phyloP scores from a whole-genome alignment of 2,888 invertebrate species.

The Sepioteuthis lessoniana region DNA sequence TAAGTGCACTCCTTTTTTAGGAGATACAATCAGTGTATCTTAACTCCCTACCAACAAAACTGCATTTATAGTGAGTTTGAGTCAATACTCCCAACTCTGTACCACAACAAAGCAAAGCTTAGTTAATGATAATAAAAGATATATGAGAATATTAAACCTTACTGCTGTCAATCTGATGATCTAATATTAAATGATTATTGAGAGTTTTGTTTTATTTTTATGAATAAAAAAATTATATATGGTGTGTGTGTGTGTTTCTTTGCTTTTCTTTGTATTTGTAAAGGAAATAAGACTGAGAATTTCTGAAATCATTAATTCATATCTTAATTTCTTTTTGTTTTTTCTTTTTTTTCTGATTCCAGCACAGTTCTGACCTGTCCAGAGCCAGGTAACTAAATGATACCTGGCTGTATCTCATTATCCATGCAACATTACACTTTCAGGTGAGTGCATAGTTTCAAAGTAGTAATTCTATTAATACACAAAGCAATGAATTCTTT shows the following conservation, averaged over 20 bases:
- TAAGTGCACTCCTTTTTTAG: too few species aligned
- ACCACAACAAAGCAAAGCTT: too few species aligned
- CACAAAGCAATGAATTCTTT: not conserved
- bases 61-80: too few species aligned
- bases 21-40: too few species aligned
- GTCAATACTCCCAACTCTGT: too few species aligned
- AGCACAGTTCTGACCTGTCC: not conserved
- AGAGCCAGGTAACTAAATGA: not conserved
- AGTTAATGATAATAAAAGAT: too few species aligned
- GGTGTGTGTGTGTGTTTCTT: too few species aligned
- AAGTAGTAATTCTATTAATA: not conserved
- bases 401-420: not conserved
- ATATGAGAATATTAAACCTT: not conserved
- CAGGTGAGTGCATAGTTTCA: not conserved
- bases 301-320: not conserved
- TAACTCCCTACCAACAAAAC: too few species aligned
- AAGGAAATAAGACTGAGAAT: not conserved
- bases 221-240: not conserved
- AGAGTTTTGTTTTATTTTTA: not conserved
- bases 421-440: not conserved
- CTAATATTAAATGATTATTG: not conserved
- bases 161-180: not conserved
- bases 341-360: not conserved
- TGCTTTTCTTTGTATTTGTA: too few species aligned
- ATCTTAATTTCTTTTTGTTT: not conserved